phyloP scores from a whole-genome alignment of 1,140 invertebrate genomes.

The Drosophila guanche region DNA sequence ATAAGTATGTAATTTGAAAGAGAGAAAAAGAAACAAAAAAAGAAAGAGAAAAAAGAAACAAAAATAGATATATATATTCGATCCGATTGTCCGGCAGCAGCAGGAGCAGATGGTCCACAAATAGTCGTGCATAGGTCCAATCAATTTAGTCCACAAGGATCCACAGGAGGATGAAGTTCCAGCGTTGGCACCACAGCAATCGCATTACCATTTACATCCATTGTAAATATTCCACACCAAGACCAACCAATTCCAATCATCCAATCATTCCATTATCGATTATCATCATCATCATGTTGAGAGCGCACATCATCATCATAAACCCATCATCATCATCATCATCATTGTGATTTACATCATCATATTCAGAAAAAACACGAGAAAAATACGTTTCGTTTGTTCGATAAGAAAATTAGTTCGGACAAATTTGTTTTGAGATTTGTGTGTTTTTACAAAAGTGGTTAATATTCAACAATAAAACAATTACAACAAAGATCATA shows the following conservation, averaged over 20 bases:
- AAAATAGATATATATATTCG: constrained; percentile 53
- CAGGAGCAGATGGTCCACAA: too few species aligned
- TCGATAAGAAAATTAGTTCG: constrained; percentile 84
- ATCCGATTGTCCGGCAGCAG: too few species aligned
- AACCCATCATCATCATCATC: constrained; percentile 77
- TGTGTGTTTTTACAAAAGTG: constrained; percentile 73
- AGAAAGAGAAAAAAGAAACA: constrained; percentile 80
- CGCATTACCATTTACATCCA: constrained; percentile 34
- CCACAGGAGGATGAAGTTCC: constrained; percentile 31
- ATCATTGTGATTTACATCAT: constrained; percentile 83
- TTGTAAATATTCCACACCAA: constrained; percentile 42
- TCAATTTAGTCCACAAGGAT: constrained; percentile 9
- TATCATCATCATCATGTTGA: constrained; percentile 73
- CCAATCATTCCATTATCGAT: constrained; percentile 51
- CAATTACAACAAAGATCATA: constrained; percentile 72
- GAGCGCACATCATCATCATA: constrained; percentile 73
- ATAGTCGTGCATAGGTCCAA: too few species aligned
- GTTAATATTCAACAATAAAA: constrained; percentile 73
- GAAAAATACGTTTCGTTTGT: constrained; percentile 84
- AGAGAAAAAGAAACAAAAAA: constrained; percentile 82
- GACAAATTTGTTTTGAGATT: constrained; percentile 78
- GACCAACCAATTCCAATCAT: constrained; percentile 55
- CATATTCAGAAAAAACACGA: constrained; percentile 84
- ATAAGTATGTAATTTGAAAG: constrained; percentile 81
- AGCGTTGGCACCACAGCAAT: constrained; percentile 73